A percentile compares a stretch with the other conserved stretches of the same genome.
Conservation (phyloP, 2,113 vertebrate species). For the Psilopogon haemacephalus region DNA sequence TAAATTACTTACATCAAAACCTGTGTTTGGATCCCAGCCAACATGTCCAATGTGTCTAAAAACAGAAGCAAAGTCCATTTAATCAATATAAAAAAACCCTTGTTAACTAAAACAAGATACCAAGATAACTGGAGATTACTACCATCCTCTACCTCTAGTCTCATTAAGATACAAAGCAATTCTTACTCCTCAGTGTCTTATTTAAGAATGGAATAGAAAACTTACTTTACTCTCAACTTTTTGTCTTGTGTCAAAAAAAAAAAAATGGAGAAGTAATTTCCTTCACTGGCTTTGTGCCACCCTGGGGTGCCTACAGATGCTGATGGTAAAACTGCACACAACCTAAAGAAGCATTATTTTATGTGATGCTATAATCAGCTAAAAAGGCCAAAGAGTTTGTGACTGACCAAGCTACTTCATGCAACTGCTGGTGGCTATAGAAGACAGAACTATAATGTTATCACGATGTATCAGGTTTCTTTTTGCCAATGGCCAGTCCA, state of each 20-base stretch:
- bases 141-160: neutral
- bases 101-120: neutral
- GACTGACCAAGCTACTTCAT: neutral
- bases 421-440: neutral
- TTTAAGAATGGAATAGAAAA: neutral
- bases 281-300: neutral
- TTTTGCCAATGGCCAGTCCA: neutral
- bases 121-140: neutral
- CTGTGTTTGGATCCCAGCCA: slow-evolving; percentile 99
- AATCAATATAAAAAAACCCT: neutral
- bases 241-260: neutral
- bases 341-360: neutral
- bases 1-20: slow-evolving; percentile 95
- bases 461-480: neutral
- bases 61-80: slow-evolving; percentile 24
- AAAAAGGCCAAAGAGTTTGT: neutral
- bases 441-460: neutral
- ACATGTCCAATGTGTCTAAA: slow-evolving; percentile 97
- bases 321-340: neutral
- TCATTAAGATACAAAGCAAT: neutral
- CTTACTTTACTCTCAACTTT: neutral
- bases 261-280: neutral
- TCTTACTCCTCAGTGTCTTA: neutral
- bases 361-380: neutral
- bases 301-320: neutral